Conservation (phyloP, 1,140 invertebrate genomes). For the Drosophila athabasca region DNA sequence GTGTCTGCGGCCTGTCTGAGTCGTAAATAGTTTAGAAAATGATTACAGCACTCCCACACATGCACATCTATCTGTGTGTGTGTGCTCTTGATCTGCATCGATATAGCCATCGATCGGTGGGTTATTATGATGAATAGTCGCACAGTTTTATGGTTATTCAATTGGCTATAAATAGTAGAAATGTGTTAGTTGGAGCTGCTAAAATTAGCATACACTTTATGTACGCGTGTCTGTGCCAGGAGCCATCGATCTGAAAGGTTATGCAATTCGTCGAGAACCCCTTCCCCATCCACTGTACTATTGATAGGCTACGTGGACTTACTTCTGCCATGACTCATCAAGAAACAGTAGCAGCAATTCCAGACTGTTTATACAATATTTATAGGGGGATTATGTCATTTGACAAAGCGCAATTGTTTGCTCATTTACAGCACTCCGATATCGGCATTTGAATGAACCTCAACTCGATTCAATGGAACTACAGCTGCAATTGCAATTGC, state of each 20-base stretch:
- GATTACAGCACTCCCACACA: conserved; percentile 23
- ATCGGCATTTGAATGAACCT: conserved; percentile 39
- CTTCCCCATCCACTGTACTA: too few relatives aligned
- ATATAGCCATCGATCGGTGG: too few relatives aligned
- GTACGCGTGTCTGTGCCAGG: too few relatives aligned
- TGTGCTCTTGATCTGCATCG: neutral
- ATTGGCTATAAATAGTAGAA: too few relatives aligned
- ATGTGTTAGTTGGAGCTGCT: too few relatives aligned
- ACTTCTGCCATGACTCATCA: conserved; percentile 30
- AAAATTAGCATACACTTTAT: too few relatives aligned
- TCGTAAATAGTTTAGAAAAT: conserved; percentile 37
- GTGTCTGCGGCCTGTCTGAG: conserved; percentile 56
- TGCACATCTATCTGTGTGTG: neutral
- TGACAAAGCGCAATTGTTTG: conserved; percentile 64
- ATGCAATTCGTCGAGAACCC: too few relatives aligned
- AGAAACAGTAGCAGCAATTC: conserved; percentile 11
- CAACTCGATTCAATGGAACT: conserved; percentile 2
- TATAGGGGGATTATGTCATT: conserved; percentile 72
- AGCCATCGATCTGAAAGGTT: too few relatives aligned
- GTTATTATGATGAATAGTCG: too few relatives aligned
- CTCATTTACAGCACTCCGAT: conserved; percentile 46
- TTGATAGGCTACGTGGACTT: conserved; percentile 6
- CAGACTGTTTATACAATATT: conserved; percentile 62
- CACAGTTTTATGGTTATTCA: too few relatives aligned
- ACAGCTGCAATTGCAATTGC: neutral